Evolutionary conservation across 2,888 invertebrate genomes (phyloP).

Genomic region (Rhorus exstirpatorius): DNA sequence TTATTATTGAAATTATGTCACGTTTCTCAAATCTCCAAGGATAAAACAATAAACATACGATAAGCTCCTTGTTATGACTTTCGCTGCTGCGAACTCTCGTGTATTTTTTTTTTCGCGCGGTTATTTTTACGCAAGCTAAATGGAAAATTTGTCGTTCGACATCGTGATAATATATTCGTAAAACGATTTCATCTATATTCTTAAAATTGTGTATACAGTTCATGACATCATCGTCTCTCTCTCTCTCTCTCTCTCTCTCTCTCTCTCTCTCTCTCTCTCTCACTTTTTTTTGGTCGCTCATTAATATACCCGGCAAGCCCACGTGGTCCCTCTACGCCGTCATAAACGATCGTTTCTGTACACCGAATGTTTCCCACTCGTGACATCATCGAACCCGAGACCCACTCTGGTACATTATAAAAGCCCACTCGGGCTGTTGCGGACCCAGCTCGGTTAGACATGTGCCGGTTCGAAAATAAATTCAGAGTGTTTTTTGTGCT

Average conservation of each 20-base stretch:
- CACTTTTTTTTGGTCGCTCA: conserved; percentile 33
- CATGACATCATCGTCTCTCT: conserved; percentile 53
- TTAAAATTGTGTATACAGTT: conserved; percentile 1
- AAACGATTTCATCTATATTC: conserved; percentile 30
- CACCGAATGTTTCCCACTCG: conserved; percentile 64
- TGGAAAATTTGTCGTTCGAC: conserved; percentile 31
- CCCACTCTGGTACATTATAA: conserved; percentile 29
- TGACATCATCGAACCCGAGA: conserved; percentile 65
- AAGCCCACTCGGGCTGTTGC: conserved; percentile 8
- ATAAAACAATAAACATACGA: conserved; percentile 19
- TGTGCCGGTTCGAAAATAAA: conserved; percentile 67
- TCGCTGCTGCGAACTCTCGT: not conserved
- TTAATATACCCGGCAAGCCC: conserved; percentile 56
- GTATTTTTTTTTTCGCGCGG: not conserved
- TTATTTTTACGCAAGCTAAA: conserved; percentile 22
- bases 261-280: conserved; percentile 27
- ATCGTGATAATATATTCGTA: conserved; percentile 22
- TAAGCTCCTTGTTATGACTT: not conserved
- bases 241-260: not conserved
- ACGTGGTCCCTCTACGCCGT: conserved; percentile 42
- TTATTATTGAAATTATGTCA: conserved; percentile 31
- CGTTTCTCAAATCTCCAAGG: conserved; percentile 8
- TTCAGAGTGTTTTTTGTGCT: conserved; percentile 60
- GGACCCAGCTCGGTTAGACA: conserved; percentile 38
- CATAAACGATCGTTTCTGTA: conserved; percentile 21